Evolutionary conservation across 2,888 invertebrate genomes (phyloP).

Genomic region (Eulithis prunata): DNA sequence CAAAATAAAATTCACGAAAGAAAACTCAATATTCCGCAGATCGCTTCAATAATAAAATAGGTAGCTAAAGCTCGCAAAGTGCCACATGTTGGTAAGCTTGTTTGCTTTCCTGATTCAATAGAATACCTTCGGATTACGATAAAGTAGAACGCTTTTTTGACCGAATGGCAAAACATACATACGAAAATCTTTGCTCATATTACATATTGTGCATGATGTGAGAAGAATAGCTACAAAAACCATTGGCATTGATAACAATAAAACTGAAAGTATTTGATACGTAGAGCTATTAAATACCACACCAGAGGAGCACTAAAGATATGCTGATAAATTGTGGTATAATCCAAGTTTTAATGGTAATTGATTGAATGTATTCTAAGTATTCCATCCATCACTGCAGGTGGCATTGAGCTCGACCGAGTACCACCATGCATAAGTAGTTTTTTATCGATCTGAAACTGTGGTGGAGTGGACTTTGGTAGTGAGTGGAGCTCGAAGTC

Average conservation of each 20-base stretch:
- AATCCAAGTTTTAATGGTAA: not conserved
- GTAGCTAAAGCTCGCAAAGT: conserved; percentile 30
- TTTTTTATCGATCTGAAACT: conserved; percentile 65
- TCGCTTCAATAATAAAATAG: conserved; percentile 35
- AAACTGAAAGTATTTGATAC: too few species aligned
- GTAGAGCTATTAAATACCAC: too few species aligned
- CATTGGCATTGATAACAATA: too few species aligned
- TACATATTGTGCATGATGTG: too few species aligned
- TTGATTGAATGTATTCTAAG: conserved; percentile 22
- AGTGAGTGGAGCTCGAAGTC: conserved; percentile 3
- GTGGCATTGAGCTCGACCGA: conserved; percentile 51
- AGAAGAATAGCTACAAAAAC: too few species aligned
- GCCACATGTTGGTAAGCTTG: conserved; percentile 33
- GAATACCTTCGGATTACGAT: conserved; percentile 7
- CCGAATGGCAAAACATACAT: not conserved
- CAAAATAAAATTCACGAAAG: conserved; percentile 30
- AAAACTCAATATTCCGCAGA: conserved; percentile 32
- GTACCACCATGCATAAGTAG: conserved; percentile 67
- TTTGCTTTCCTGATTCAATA: conserved; percentile 26
- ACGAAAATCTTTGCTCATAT: not conserved
- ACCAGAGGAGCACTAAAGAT: too few species aligned
- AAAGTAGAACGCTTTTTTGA: not conserved
- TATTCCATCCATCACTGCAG: conserved; percentile 56
- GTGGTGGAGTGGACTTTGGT: conserved; percentile 25
- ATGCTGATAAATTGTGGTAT: not conserved